A percentile compares a stretch with the other conserved stretches of the same genome.
phyloP scores from a whole-genome alignment of 2,797 vertebrate species.

The Tangara arthus region DNA sequence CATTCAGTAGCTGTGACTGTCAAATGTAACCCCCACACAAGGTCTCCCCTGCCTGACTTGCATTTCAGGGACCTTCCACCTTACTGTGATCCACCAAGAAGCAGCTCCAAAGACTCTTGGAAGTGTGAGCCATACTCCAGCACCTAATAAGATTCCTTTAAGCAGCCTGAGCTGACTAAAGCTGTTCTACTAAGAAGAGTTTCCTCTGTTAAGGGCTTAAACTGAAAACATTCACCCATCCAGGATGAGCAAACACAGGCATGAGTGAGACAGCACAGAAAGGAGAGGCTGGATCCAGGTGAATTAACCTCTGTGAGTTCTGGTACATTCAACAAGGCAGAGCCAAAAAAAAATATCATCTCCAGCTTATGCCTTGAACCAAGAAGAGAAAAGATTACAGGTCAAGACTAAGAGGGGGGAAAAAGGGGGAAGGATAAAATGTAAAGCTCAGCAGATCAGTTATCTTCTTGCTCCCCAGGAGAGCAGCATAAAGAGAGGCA shows the following conservation, averaged over 20 bases:
- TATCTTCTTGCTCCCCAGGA: background rate
- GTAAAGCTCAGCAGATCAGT: background rate
- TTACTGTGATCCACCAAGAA: background rate
- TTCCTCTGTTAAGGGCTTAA: conserved; percentile 4
- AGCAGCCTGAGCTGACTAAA: conserved; percentile 56
- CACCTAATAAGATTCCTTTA: conserved; percentile 47
- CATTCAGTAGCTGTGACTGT: background rate
- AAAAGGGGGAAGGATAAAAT: background rate
- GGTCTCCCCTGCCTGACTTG: background rate
- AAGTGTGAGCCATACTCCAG: background rate
- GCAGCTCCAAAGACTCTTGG: background rate
- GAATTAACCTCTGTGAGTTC: background rate
- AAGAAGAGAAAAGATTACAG: background rate
- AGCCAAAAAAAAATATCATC: background rate
- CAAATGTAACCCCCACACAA: rapidly evolving
- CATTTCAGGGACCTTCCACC: background rate
- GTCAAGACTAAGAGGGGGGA: rapidly evolving
- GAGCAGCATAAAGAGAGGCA: rapidly evolving
- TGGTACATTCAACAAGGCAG: background rate
- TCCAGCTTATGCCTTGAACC: background rate
- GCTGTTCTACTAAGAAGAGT: conserved; percentile 36
- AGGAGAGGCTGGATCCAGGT: background rate
- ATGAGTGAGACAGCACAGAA: background rate
- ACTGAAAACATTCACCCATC: background rate
- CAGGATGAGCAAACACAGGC: background rate